Evolutionary conservation across 2,797 vertebrate species (phyloP).

Genomic region (Astyanax mexicanus): DNA sequence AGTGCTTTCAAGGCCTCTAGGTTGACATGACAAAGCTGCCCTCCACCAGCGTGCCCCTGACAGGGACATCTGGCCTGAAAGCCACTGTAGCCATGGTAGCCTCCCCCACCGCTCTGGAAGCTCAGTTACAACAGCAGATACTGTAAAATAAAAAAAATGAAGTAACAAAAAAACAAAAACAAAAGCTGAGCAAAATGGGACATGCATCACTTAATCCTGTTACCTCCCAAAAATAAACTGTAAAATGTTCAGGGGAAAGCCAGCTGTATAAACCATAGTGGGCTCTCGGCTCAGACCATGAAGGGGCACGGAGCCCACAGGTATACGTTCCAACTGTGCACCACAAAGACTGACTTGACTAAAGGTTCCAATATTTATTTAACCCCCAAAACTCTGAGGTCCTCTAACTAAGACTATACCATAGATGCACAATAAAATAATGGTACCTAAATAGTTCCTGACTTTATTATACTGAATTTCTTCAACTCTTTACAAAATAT

Average conservation of each 20-base stretch:
- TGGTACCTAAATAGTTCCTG: neutral
- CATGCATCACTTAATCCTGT: neutral
- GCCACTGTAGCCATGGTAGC: constrained; percentile 51
- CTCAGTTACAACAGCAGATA: constrained; percentile 35
- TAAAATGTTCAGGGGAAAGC: neutral
- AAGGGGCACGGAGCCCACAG: constrained; percentile 23
- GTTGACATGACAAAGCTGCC: constrained; percentile 43
- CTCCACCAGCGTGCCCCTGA: constrained; percentile 49
- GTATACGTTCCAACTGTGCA: constrained; percentile 34
- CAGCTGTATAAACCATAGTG: neutral
- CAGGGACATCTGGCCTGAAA: constrained; percentile 47
- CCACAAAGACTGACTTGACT: constrained; percentile 30
- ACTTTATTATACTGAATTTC: neutral
- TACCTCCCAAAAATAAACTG: neutral
- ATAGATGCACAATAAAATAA: neutral
- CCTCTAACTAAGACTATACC: neutral
- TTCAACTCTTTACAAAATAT: too few relatives aligned
- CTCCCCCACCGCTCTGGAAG: constrained; percentile 35
- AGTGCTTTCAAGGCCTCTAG: constrained; percentile 42
- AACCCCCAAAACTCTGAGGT: neutral
- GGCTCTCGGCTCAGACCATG: constrained; percentile 17
- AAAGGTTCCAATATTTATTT: constrained; percentile 1
- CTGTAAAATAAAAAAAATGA: constrained; percentile 9
- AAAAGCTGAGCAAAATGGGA: constrained; percentile 1
- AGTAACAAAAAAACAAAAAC: neutral